Conservation (phyloP, 2,113 vertebrate genomes). For the Paraplagusia blochii region DNA sequence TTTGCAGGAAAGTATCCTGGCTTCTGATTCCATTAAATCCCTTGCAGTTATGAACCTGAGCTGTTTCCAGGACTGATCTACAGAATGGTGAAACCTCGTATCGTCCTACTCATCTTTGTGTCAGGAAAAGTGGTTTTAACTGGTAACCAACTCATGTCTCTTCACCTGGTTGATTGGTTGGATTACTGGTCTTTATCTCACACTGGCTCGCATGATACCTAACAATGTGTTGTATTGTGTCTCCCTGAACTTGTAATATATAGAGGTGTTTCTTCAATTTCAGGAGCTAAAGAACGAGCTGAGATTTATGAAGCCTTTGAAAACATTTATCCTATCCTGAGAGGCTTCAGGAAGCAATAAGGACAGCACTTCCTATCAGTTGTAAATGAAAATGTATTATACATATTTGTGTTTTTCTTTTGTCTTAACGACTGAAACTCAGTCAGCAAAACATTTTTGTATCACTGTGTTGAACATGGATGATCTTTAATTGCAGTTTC, state of each 20-base stretch:
- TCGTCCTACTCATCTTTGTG: constrained; percentile 95
- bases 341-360: constrained; percentile 87
- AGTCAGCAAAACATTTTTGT: background rate
- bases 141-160: constrained; percentile 67
- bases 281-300: constrained; percentile 92
- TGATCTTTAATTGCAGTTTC: too few relatives aligned
- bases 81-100: constrained; percentile 95
- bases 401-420: background rate
- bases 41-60: constrained; percentile 91
- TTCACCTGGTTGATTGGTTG: too few relatives aligned
- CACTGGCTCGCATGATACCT: background rate
- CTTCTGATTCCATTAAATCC: background rate
- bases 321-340: constrained; percentile 97
- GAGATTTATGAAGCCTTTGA: constrained; percentile 97
- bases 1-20: too few relatives aligned
- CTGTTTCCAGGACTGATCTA: constrained; percentile 97
- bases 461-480: background rate
- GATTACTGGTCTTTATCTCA: background rate
- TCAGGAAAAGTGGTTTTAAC: constrained; percentile 97
- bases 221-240: background rate
- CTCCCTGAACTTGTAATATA: background rate
- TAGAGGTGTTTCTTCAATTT: constrained; percentile 14
- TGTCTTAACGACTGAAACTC: background rate
- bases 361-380: constrained; percentile 12
- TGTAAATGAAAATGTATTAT: background rate